Percentiles rank a stretch among this genome's conserved stretches.
Evolutionary conservation across 1,140 invertebrate species (phyloP).

Genomic region (Asobara japonica): DNA sequence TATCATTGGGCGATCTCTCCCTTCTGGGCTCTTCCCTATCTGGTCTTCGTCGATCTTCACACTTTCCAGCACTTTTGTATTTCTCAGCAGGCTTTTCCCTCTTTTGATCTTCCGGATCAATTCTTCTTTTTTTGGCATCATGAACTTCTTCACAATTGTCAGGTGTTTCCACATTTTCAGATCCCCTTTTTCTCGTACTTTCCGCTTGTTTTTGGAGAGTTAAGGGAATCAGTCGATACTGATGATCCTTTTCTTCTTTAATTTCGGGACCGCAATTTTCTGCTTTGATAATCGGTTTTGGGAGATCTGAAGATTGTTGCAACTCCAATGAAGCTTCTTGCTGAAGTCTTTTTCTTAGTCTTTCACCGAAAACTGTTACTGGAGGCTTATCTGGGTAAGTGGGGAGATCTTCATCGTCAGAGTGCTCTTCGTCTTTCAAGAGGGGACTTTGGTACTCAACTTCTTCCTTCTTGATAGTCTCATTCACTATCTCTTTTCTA

Average conservation of each 20-base stretch:
- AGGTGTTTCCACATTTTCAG: constrained; percentile 21
- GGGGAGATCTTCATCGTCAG: constrained; percentile 27
- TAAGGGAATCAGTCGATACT: constrained; percentile 12
- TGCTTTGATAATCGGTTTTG: too few relatives aligned
- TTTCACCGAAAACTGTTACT: constrained; percentile 52
- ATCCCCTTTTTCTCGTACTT: constrained; percentile 12
- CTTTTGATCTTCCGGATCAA: too few relatives aligned
- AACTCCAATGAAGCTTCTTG: constrained; percentile 41
- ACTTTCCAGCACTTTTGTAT: too few relatives aligned
- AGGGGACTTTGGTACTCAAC: background rate
- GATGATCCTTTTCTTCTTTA: constrained; percentile 12
- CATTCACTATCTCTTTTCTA: background rate
- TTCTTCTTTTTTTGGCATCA: background rate
- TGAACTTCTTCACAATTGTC: too few relatives aligned
- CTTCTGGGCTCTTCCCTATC: too few relatives aligned
- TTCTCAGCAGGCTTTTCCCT: too few relatives aligned
- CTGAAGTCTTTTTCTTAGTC: constrained; percentile 48
- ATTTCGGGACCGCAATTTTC: background rate
- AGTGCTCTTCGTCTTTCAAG: background rate
- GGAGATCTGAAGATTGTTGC: constrained; percentile 30
- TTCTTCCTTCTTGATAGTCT: background rate
- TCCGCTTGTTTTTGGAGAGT: background rate
- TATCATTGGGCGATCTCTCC: too few relatives aligned
- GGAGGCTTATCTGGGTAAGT: constrained; percentile 25
- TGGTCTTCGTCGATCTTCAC: too few relatives aligned